Evolutionary conservation across 2,888 invertebrate genomes (phyloP).

Genomic region (Eretmocerus hayati): DNA sequence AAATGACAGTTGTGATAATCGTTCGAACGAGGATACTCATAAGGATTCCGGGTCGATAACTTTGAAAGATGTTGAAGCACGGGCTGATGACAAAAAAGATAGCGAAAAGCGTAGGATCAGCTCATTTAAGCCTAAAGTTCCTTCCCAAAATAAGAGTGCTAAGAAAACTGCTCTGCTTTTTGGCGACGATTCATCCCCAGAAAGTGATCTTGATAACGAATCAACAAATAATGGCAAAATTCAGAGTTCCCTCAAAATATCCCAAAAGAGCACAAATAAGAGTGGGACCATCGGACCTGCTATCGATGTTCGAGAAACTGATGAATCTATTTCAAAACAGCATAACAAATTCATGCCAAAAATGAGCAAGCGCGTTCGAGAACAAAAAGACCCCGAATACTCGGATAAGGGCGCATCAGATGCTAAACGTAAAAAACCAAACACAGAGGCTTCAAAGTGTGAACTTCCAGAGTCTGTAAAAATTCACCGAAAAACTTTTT

Average conservation of each 20-base stretch:
- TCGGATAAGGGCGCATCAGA: slow-evolving; percentile 8
- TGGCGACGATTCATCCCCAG: slow-evolving; percentile 3
- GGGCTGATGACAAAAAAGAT: too few species aligned
- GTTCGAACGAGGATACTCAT: too few species aligned
- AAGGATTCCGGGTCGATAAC: too few species aligned
- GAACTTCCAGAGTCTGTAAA: slow-evolving; percentile 13
- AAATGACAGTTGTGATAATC: too few species aligned
- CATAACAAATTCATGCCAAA: slow-evolving; percentile 1
- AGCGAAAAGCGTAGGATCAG: too few species aligned
- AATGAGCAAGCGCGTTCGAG: slow-evolving; percentile 8
- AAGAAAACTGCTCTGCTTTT: slow-evolving; percentile 10
- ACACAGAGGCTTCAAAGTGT: not conserved
- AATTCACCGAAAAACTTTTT: slow-evolving; percentile 22
- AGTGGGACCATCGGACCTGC: not conserved
- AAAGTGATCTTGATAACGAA: not conserved
- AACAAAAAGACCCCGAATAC: slow-evolving; percentile 7
- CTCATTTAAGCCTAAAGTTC: slow-evolving; percentile 14
- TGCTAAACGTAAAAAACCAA: slow-evolving; percentile 28
- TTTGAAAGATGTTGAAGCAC: too few species aligned
- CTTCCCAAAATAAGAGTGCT: slow-evolving; percentile 9
- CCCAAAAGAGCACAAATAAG: not conserved
- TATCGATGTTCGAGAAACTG: not conserved
- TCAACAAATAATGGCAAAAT: too few species aligned
- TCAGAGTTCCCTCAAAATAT: not conserved
- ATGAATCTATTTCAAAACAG: not conserved